Base-by-base conservation (phyloP, 2,113 vertebrate genomes). In the Haemorhous mexicanus region DNA sequence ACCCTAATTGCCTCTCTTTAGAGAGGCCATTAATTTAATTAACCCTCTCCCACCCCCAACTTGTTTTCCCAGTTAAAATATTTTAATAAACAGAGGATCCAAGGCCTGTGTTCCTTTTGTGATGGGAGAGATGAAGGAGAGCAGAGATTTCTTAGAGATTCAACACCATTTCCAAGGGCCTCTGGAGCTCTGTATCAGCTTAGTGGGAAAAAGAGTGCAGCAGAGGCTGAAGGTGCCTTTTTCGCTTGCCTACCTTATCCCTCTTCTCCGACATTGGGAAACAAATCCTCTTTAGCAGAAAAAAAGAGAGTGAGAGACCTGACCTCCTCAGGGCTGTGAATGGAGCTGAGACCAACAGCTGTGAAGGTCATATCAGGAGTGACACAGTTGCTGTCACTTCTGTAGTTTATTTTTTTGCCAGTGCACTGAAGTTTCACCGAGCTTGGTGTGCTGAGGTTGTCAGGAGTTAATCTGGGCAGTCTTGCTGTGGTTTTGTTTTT, bases 1-100 rank as follows among this genome's bases (percentile, higher is more conserved):
- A 93, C 35, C 73, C 76, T 97, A 97, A 97, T 97, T 96, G 93
- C 63, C 82, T 92, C 88, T 95, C 86, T 96, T 97, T 97, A 95
- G 94, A 94, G 92, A 91, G 87, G 93, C 81, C 86, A 91, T 94
- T 97, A 95, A 97, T 97, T 95, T 96, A 97, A 97, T 97, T 97
- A 97, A 86, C 88, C 89, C 88, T 44, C 77, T n/a, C 86, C 32
- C 73, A 61, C 41, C 74, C 15, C 10, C 0, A 0, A 3, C 68
- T 89, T 93, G 89, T 93, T 96, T 96, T 87, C 62, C 28, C n/a
- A 92, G 68, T 47, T 75, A 93, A 89, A 87, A 20, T 72, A 66
- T 84, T 96, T 87, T 89, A 90, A 95, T 90, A 93, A 97, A 94
- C 11, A 91, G 46, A 44, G 77, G 70, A 69, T 73, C 63, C 50